Evolutionary conservation across 2,113 vertebrate species (phyloP), one percentile per base, ranked within the genome.

Genomic region (Argyrosomus japonicus): DNA sequence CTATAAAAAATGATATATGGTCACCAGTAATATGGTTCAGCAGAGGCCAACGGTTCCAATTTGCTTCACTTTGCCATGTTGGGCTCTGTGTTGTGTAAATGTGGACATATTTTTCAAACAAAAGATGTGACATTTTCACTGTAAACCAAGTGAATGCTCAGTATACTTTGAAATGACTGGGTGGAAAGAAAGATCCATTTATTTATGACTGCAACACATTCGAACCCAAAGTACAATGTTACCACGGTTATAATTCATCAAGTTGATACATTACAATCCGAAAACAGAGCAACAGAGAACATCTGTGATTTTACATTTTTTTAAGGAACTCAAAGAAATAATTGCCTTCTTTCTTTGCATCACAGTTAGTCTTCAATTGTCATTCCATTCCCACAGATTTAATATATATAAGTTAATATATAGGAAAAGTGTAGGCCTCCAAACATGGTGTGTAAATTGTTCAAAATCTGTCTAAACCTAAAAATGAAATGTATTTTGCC

Each of bases 1-100:
- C 96, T 95, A 96, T 98, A 65, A 95, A 95, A 96, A 96, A 96
- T 97, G 96, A 98, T 98, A 95, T 97, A 97, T 96, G 96, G 95
- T 96, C 96, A 93, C 93, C 93, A 93, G 95, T 96, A 97, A 97
- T 96, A 95, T 92, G 95, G 95, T 96, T 96, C 95, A 97, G 94
- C 96, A 95, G 95, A 96, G 95, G 96, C 96, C 96, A 96, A 93
- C 96, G 95, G 94, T 96, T 97, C 96, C 96, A 97, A 97, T 98
- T 99, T 97, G 96, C 97, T 96, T 96, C 96, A 97, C 96, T 97
- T 97, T 96, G 96, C 95, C 94, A 92, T 95, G 95, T 95, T 94
- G 92, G 95, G 96, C 95, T 97, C 96, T 97, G 96, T 95, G 95
- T 96, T 96, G 95, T 96, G 96, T 97, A 97, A 97, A 96, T 95